These are phyloP conservation scores for Botia kubotai DNA, from an alignment of 2,797 vertebrate species.

Conservation along the genomic window DNA sequence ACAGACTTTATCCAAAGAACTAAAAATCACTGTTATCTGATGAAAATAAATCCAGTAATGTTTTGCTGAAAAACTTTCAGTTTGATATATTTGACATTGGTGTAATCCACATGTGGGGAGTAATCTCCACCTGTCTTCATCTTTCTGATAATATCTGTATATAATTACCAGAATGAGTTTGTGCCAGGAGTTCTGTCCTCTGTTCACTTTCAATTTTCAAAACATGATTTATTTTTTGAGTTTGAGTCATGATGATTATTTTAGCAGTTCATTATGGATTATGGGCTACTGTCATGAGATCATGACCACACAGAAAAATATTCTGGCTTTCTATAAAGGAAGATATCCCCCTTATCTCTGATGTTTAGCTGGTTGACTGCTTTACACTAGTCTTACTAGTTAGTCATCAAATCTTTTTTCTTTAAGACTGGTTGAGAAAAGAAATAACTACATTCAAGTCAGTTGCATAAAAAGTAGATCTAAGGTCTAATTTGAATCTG, in stretches of 20 bases:
- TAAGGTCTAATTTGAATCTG: too few relatives aligned
- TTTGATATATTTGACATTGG: background rate
- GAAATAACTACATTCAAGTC: too few relatives aligned
- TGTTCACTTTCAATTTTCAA: too few relatives aligned
- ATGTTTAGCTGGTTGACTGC: too few relatives aligned
- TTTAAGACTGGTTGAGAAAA: too few relatives aligned
- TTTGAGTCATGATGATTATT: background rate
- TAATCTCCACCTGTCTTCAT: conserved; percentile 3
- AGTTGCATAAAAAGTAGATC: too few relatives aligned
- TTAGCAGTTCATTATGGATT: conserved; percentile 14
- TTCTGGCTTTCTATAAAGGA: conserved; percentile 15
- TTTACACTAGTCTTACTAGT: too few relatives aligned
- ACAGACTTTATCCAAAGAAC: background rate
- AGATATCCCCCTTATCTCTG: background rate
- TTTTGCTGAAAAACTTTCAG: background rate
- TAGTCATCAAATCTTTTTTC: too few relatives aligned
- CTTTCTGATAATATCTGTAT: conserved; percentile 28
- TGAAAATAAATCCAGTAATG: background rate
- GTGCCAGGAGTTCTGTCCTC: conserved; percentile 1
- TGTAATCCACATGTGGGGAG: conserved; percentile 22
- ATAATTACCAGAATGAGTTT: background rate
- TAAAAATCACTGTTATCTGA: background rate
- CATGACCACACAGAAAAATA: background rate
- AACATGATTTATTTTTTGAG: background rate
- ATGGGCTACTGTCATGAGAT: conserved; percentile 7